phyloP scores from a whole-genome alignment of 2,888 invertebrate species.

The Cerastis leucographa region DNA sequence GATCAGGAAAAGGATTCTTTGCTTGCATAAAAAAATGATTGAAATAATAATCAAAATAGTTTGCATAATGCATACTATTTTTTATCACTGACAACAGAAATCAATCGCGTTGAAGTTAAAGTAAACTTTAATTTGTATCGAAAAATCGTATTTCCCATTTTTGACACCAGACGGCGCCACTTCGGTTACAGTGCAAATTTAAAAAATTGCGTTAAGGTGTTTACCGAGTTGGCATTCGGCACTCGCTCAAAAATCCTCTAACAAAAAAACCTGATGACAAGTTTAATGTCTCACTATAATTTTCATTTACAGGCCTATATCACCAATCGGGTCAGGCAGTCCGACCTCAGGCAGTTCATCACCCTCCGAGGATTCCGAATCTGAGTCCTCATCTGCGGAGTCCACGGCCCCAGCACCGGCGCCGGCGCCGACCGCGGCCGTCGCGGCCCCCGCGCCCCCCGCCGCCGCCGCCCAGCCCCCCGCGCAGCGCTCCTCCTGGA shows the following conservation, averaged over 20 bases:
- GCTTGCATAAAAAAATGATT: background rate
- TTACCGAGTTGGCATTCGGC: too few species aligned
- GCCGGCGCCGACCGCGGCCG: constrained; percentile 85
- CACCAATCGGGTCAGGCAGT: constrained; percentile 87
- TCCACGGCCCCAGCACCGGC: constrained; percentile 91
- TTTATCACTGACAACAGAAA: background rate
- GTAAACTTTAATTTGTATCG: background rate
- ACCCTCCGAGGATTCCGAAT: constrained; percentile 76
- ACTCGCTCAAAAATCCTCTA: too few species aligned
- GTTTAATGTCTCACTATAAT: background rate
- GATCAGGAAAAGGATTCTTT: too few species aligned
- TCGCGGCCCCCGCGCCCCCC: constrained; percentile 68
- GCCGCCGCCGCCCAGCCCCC: constrained; percentile 73
- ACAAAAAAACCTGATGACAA: background rate
- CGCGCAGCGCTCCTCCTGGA: constrained; percentile 88
- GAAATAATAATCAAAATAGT: background rate
- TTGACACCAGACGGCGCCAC: background rate
- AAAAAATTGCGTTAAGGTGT: too few species aligned
- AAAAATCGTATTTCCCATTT: background rate
- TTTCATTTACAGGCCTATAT: constrained; percentile 79
- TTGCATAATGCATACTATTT: background rate
- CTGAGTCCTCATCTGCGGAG: constrained; percentile 91
- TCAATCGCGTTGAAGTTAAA: background rate
- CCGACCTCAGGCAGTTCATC: constrained; percentile 88
- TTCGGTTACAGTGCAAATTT: background rate